A percentile compares a stretch with the other conserved stretches of the same genome.
phyloP scores from a whole-genome alignment of 2,797 vertebrate species.

The Xenentodon cancila region DNA sequence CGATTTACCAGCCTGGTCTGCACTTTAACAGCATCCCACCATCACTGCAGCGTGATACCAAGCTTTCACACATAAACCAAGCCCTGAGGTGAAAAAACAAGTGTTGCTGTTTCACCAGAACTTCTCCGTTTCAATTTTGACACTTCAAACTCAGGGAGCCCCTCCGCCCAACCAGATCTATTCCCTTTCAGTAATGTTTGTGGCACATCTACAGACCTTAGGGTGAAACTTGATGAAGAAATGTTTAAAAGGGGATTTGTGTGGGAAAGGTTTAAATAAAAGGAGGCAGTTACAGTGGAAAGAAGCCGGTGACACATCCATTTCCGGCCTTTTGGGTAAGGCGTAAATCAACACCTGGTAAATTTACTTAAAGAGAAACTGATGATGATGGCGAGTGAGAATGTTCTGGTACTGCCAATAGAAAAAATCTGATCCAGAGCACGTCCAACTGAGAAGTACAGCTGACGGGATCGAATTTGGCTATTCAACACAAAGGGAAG shows the following conservation, averaged over 20 bases:
- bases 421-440: background rate
- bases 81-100: constrained; percentile 47
- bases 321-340: constrained; percentile 65
- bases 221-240: constrained; percentile 70
- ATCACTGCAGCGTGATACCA: constrained; percentile 35
- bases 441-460: background rate
- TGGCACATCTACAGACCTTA: constrained; percentile 50
- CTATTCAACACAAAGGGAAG: constrained; percentile 17
- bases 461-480: background rate
- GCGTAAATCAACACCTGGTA: constrained; percentile 52
- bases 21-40: constrained; percentile 47
- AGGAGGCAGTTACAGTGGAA: constrained; percentile 42
- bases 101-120: constrained; percentile 43
- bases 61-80: constrained; percentile 41
- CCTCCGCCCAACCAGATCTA: constrained; percentile 43
- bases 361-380: constrained; percentile 49
- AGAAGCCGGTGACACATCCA: constrained; percentile 47
- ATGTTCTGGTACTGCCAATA: background rate
- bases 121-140: constrained; percentile 67
- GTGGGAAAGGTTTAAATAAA: constrained; percentile 63
- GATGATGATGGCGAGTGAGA: constrained; percentile 31
- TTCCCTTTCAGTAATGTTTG: constrained; percentile 32
- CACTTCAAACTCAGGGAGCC: constrained; percentile 47
- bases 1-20: constrained; percentile 49
- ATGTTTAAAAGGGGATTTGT: constrained; percentile 60